phyloP scores from a whole-genome alignment of 2,888 invertebrate genomes.

The Clunio marinus region DNA sequence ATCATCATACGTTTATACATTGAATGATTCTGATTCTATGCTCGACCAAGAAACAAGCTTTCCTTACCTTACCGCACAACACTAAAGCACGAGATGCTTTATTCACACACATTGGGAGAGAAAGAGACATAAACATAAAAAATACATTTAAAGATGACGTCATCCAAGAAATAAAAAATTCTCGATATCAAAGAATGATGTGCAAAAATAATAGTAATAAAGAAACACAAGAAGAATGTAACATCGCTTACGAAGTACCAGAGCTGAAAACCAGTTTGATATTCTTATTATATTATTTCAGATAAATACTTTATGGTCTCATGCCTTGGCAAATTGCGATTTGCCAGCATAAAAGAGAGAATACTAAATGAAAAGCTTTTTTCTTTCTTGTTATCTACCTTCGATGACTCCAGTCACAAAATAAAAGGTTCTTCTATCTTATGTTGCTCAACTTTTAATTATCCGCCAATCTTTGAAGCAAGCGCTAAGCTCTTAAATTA shows the following conservation, averaged over 20 bases:
- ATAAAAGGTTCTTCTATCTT: not conserved
- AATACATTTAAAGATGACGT: not conserved
- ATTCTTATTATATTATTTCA: slow-evolving; percentile 37
- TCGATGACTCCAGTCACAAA: not conserved
- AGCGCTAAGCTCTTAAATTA: not conserved
- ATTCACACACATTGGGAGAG: slow-evolving; percentile 5
- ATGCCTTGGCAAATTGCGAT: slow-evolving; percentile 37
- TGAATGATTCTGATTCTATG: not conserved
- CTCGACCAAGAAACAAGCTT: not conserved
- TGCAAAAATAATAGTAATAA: not conserved
- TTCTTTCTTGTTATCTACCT: too few relatives aligned
- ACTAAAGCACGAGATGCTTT: not conserved
- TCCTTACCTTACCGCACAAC: not conserved
- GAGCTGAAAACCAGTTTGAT: slow-evolving; percentile 35
- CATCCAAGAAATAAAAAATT: not conserved
- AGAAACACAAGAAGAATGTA: not conserved
- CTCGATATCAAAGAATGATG: not conserved
- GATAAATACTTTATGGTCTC: slow-evolving; percentile 38
- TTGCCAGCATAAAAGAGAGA: slow-evolving; percentile 23
- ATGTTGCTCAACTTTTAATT: not conserved
- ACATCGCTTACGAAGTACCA: slow-evolving; percentile 7
- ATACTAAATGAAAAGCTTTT: slow-evolving; percentile 22
- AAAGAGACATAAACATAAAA: not conserved
- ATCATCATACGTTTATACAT: not conserved
- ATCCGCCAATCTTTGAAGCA: not conserved